Conservation (phyloP, 1,140 invertebrate species). For the Drosophila pallidifrons region DNA sequence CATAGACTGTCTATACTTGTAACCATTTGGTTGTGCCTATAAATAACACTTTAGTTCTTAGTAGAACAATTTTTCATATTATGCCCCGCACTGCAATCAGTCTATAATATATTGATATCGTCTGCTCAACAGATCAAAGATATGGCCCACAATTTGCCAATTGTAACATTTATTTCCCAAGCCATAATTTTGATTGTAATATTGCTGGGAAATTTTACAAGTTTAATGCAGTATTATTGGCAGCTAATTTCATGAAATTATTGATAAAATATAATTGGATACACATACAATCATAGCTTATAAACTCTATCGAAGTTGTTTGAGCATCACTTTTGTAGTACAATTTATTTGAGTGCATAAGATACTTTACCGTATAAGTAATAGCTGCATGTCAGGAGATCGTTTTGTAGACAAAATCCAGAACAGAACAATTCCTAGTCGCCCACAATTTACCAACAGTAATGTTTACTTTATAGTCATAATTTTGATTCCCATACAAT, state of each 20-base stretch:
- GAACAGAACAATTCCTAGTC: background rate
- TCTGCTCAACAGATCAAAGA: background rate
- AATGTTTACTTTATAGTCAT: too few species aligned
- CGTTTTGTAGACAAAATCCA: conserved; percentile 5
- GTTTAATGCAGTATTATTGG: too few species aligned
- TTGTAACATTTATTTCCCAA: background rate
- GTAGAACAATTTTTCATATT: conserved; percentile 47
- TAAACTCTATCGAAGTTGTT: too few species aligned
- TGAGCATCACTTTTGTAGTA: too few species aligned
- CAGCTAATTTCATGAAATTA: too few species aligned
- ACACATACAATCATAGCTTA: too few species aligned
- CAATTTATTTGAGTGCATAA: background rate
- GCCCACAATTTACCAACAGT: too few species aligned
- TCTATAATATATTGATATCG: conserved; percentile 27
- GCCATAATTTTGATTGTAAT: background rate
- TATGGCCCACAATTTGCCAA: background rate
- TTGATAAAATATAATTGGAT: background rate
- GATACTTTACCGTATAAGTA: background rate
- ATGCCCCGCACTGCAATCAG: conserved; percentile 8
- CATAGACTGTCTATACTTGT: conserved; percentile 2
- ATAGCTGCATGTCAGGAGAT: conserved; percentile 1
- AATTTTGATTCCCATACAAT: too few species aligned
- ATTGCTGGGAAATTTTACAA: too few species aligned
- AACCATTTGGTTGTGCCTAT: conserved; percentile 27
- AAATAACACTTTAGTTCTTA: conserved; percentile 31